A percentile compares a stretch with the other conserved stretches of the same genome.
Evolutionary conservation across 2,113 vertebrate species (phyloP).

Genomic region (Petrocephalus zakoni): DNA sequence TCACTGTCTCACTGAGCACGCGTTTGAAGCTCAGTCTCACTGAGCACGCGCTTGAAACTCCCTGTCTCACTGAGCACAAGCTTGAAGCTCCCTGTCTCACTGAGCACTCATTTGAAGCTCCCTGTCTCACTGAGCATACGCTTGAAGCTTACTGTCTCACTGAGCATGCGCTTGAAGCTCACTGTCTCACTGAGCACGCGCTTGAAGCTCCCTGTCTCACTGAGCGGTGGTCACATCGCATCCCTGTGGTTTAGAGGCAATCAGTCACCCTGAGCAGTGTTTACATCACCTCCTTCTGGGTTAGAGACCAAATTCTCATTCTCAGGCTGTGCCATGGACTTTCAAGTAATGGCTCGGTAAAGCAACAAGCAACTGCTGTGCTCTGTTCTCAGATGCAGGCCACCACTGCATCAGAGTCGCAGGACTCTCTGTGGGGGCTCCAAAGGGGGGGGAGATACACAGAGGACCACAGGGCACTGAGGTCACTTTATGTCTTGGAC

Average conservation of each 20-base stretch:
- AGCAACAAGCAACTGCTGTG: slow-evolving; percentile 5
- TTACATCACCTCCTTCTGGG: not conserved
- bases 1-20: too few relatives aligned
- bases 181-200: not conserved
- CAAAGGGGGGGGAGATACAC: not conserved
- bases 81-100: too few relatives aligned
- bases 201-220: not conserved
- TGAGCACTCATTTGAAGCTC: too few relatives aligned
- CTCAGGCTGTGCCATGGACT: not conserved
- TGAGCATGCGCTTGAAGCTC: not conserved
- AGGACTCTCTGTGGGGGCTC: not conserved
- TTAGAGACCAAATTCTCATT: not conserved
- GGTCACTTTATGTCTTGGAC: not conserved
- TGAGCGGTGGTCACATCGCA: not conserved
- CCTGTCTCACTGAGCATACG: too few relatives aligned
- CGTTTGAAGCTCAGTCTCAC: too few relatives aligned
- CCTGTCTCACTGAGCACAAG: too few relatives aligned
- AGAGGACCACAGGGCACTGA: not conserved
- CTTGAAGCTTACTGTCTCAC: too few relatives aligned
- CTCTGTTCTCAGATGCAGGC: not conserved
- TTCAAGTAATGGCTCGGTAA: not conserved
- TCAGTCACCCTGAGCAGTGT: not conserved
- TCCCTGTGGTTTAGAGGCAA: not conserved
- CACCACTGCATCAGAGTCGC: not conserved
- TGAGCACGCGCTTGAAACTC: too few relatives aligned